phyloP scores from a whole-genome alignment of 2,797 vertebrate genomes.

The Peromyscus eremicus region DNA sequence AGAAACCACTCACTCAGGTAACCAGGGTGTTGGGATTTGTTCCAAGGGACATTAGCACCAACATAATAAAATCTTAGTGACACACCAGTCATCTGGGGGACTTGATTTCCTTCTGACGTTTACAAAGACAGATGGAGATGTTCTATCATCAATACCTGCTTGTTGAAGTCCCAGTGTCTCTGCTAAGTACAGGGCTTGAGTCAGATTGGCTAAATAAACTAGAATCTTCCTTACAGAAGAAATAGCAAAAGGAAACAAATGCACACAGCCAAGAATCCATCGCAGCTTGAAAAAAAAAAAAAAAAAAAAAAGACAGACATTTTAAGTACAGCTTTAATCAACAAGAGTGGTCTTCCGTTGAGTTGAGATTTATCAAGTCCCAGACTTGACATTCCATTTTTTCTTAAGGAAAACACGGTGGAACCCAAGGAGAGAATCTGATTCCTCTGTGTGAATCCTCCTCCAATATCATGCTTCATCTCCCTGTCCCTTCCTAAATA shows the following conservation, averaged over 20 bases:
- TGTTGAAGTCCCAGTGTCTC: background rate
- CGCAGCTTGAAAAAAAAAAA: background rate
- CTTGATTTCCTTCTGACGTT: background rate
- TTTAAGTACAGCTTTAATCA: conserved; percentile 12
- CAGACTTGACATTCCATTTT: conserved; percentile 45
- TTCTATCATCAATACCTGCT: background rate
- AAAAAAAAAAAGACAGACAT: background rate
- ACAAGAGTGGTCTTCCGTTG: conserved; percentile 23
- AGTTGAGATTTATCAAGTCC: conserved; percentile 5
- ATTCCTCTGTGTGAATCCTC: background rate
- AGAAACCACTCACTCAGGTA: conserved; percentile 99
- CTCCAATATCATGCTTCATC: background rate
- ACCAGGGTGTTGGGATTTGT: background rate
- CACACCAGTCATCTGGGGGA: background rate
- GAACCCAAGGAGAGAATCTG: background rate
- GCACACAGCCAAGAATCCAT: background rate
- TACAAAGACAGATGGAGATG: conserved; percentile 1
- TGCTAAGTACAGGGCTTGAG: background rate
- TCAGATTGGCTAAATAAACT: conserved; percentile 7
- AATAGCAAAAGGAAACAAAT: conserved; percentile 35
- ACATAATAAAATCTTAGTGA: background rate
- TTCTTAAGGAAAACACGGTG: conserved; percentile 29
- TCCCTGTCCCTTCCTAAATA: conserved; percentile 10
- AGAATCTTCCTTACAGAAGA: background rate
- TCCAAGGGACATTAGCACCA: background rate